phyloP scores from a whole-genome alignment of 2,113 vertebrate genomes.

The Rostratula benghalensis region DNA sequence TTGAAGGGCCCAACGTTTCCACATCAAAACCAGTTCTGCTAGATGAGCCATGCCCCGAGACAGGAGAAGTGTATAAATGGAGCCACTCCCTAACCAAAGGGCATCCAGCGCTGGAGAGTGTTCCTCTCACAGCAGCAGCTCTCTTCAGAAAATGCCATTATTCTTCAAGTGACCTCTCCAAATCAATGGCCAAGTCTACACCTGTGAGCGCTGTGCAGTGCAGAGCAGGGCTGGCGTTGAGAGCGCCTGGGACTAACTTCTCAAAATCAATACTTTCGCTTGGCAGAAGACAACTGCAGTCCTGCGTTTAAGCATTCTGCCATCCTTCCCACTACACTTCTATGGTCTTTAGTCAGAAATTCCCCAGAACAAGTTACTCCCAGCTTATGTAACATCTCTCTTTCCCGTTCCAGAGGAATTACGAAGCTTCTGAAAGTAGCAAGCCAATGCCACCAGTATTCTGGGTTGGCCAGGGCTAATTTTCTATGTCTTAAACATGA shows the following conservation, averaged over 20 bases:
- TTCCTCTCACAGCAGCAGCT: conserved; percentile 10
- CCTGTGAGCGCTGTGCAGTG: fast-evolving
- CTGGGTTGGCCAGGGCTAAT: neutral
- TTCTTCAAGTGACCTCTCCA: neutral
- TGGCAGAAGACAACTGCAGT: neutral
- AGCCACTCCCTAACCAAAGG: conserved; percentile 69
- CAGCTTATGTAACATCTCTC: neutral
- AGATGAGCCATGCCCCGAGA: conserved; percentile 51
- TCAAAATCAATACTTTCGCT: neutral
- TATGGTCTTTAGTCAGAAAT: neutral
- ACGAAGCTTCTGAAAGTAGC: neutral
- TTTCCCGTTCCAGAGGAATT: neutral
- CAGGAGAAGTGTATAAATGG: conserved; percentile 15
- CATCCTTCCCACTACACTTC: neutral
- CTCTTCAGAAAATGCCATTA: neutral
- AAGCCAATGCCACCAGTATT: neutral
- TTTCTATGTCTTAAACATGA: neutral
- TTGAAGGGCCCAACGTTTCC: conserved; percentile 33
- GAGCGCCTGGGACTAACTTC: neutral
- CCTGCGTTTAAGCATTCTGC: neutral
- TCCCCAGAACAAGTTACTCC: neutral
- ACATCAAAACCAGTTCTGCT: conserved; percentile 61
- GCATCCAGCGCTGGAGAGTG: neutral
- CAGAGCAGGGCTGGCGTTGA: neutral
- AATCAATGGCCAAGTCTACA: neutral